A percentile compares a stretch with the other conserved stretches of the same genome.
Evolutionary conservation across 2,113 vertebrate genomes (phyloP).

Genomic region (Microtus montanus): DNA sequence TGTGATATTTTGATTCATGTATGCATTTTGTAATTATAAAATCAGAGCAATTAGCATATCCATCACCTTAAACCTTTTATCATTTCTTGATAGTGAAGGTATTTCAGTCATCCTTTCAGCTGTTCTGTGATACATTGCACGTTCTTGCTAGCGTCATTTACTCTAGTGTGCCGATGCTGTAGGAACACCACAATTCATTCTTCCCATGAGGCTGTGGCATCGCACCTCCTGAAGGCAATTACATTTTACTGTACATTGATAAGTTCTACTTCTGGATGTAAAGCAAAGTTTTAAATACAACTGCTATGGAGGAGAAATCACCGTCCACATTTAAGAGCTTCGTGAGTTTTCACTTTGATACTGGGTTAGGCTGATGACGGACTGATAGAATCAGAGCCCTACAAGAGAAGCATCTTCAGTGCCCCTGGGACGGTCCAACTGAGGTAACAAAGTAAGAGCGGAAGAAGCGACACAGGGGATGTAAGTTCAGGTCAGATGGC

Average conservation of each 20-base stretch:
- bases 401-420: background rate
- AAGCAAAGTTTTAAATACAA: background rate
- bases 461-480: background rate
- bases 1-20: conserved; percentile 1
- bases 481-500: background rate
- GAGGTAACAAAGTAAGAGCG: background rate
- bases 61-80: background rate
- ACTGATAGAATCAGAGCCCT: background rate
- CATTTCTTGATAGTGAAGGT: background rate
- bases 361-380: background rate
- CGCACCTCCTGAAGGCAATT: background rate
- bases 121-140: background rate
- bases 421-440: too few species aligned
- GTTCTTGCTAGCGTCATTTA: background rate
- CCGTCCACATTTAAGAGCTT: background rate
- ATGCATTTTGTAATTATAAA: background rate
- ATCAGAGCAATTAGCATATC: background rate
- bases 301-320: background rate
- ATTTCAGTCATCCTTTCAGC: background rate
- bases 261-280: background rate
- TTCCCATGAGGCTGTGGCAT: background rate
- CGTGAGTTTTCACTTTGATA: background rate
- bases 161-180: background rate
- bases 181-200: background rate
- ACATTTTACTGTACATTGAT: background rate